phyloP scores from a whole-genome alignment of 2,797 vertebrate genomes.

The Morus bassanus region DNA sequence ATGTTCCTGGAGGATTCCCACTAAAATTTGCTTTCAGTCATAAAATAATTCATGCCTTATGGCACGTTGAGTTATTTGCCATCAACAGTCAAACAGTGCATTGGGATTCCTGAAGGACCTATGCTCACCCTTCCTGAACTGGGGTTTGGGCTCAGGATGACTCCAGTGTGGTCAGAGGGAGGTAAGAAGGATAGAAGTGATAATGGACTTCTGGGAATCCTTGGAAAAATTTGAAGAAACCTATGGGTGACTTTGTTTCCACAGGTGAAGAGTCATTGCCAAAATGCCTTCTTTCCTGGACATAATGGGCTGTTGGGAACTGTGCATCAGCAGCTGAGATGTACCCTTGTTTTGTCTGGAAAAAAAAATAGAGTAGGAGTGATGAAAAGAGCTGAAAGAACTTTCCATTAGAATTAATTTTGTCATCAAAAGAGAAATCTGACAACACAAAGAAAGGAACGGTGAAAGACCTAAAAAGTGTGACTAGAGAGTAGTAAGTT shows the following conservation, averaged over 20 bases:
- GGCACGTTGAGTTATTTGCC: background rate
- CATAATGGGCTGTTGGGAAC: background rate
- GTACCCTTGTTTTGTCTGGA: background rate
- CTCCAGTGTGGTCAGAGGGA: background rate
- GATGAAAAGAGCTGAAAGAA: conserved; percentile 15
- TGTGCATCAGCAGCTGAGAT: background rate
- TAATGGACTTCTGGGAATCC: background rate
- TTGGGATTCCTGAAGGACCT: background rate
- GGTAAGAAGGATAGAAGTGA: background rate
- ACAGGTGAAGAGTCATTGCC: background rate
- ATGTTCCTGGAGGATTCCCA: background rate
- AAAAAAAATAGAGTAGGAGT: background rate
- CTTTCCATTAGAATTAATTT: conserved; percentile 15
- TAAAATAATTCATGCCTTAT: background rate
- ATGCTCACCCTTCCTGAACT: background rate
- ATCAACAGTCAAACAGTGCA: background rate
- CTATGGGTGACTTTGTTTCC: background rate
- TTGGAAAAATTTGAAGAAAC: background rate
- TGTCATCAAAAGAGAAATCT: conserved; percentile 21
- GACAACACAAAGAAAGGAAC: background rate
- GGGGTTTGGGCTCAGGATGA: background rate
- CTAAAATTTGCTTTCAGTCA: background rate
- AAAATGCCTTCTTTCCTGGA: background rate
- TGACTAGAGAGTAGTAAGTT: background rate
- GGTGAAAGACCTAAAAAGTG: background rate